Base-by-base conservation (phyloP, 2,113 vertebrate genomes). In the Antidorcas marsupialis region DNA sequence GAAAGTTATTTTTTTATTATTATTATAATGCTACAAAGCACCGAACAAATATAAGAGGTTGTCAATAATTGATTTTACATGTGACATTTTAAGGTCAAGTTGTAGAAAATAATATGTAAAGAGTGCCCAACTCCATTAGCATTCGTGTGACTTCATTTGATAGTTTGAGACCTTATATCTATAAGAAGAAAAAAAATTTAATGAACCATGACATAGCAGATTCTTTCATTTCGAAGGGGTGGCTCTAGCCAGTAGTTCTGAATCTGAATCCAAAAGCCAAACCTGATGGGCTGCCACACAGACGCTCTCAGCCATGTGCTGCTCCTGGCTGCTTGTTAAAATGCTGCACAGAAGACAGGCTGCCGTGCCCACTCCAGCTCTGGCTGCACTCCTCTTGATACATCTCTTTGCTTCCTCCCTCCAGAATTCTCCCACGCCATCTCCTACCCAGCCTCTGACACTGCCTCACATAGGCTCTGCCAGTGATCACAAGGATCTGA, bases 1-100 rank as follows among this genome's bases (percentile, higher is more conserved):
- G 81, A 91, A 91, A 94, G 87, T 86, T 60, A 39, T 76, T 85
- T 95, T 95, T 62, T 91, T 92, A 89, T 55, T 53, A 53, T 79
- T 28, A 79, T 76, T 27, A 43, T 76, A 78, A 43, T 84, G 52
- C 55, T 93, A 30, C 60, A 91, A 89, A 82, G 33, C 17, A 88
- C 47, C 39, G 43, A 64, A 27, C 28, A 93, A 94, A 88, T 89
- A 43, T 59, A 85, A 92, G 36, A 36, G 82, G 45, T 25, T 79
- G 15, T 74, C 89, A 52, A 30, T 52, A 88, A 91, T 60, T 97
- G 74, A 87, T 45, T 92, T 95, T 91, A 64, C 67, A 16, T 74
- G 47, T 53, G n/a, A 78, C 62, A 33, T 39, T 93, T 93, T 87
- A 91, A 95, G 50, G 28, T 91, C 36, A 84, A 84, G 13, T 36